Conservation (phyloP, 92 coral and sea anemone genomes). For the Actinernus sp. region DNA sequence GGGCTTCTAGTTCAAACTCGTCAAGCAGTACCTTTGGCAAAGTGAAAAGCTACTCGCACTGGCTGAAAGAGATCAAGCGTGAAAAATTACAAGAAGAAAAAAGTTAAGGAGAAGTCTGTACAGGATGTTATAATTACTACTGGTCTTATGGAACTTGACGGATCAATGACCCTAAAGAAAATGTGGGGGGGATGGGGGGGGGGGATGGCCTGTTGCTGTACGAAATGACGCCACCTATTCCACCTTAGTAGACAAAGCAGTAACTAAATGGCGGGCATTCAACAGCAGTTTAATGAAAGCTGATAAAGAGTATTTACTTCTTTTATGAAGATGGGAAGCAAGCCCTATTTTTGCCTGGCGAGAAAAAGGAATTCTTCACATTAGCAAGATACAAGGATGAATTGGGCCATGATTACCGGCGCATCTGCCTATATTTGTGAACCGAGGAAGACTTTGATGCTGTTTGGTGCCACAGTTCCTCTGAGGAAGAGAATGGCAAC, state of each 20-base stretch:
- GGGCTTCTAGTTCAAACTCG: too few relatives aligned
- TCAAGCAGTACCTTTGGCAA: too few relatives aligned
- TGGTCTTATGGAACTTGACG: slow-evolving; percentile 8
- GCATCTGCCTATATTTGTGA: slow-evolving; percentile 1
- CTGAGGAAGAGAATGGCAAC: too few relatives aligned
- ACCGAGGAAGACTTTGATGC: too few relatives aligned
- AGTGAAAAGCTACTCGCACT: too few relatives aligned
- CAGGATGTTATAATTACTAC: slow-evolving; percentile 8
- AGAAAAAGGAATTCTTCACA: not conserved
- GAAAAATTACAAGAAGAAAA: too few relatives aligned
- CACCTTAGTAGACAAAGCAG: too few relatives aligned
- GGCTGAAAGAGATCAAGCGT: too few relatives aligned
- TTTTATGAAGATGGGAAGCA: slow-evolving; percentile 23
- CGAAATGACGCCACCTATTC: slow-evolving; percentile 17
- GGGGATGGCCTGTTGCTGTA: not conserved
- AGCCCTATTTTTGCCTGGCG: slow-evolving; percentile 5
- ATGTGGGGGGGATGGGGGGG: slow-evolving; percentile 27
- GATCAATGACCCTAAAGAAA: not conserved
- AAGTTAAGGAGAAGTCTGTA: too few relatives aligned
- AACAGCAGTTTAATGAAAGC: slow-evolving; percentile 5
- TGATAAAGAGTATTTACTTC: slow-evolving; percentile 6
- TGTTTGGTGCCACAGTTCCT: too few relatives aligned
- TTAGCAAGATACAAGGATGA: slow-evolving; percentile 16
- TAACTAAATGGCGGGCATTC: too few relatives aligned
- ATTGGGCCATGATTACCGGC: slow-evolving; percentile 9